Evolutionary conservation across 2,888 invertebrate genomes (phyloP).

Genomic region (Parnassius smintheus): DNA sequence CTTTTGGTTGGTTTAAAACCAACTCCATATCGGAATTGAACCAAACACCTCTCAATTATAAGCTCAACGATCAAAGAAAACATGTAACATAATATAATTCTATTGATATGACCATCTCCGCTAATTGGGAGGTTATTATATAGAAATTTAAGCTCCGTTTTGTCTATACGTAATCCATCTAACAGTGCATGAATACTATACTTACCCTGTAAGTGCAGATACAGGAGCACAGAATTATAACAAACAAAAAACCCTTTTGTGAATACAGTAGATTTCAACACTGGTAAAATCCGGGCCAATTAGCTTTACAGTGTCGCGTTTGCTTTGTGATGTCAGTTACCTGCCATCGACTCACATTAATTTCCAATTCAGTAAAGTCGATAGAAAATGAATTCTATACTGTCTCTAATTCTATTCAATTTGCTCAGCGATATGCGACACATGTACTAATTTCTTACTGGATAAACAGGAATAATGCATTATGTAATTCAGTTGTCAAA

Average conservation of each 20-base stretch:
- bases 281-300: constrained; percentile 18
- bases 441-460: background rate
- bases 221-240: constrained; percentile 1
- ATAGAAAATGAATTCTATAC: constrained; percentile 14
- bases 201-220: background rate
- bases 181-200: too few species aligned
- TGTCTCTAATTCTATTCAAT: constrained; percentile 26
- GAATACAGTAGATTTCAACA: constrained; percentile 9
- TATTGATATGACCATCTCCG: too few species aligned
- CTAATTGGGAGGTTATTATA: too few species aligned
- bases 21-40: too few species aligned
- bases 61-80: too few species aligned
- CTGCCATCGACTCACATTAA: constrained; percentile 26
- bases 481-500: too few species aligned
- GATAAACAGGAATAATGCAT: background rate
- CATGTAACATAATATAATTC: too few species aligned
- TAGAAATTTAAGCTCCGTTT: too few species aligned
- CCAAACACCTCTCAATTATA: too few species aligned
- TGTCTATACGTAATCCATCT: too few species aligned
- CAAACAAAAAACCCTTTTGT: constrained; percentile 17
- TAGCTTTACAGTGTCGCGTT: constrained; percentile 20
- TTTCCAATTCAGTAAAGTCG: constrained; percentile 15
- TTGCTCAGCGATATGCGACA: constrained; percentile 5
- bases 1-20: too few species aligned
- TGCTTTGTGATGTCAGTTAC: constrained; percentile 32